Evolutionary conservation across 64 coral and sea anemone genomes (phyloP).

Genomic region (Actinia tenebrosa): DNA sequence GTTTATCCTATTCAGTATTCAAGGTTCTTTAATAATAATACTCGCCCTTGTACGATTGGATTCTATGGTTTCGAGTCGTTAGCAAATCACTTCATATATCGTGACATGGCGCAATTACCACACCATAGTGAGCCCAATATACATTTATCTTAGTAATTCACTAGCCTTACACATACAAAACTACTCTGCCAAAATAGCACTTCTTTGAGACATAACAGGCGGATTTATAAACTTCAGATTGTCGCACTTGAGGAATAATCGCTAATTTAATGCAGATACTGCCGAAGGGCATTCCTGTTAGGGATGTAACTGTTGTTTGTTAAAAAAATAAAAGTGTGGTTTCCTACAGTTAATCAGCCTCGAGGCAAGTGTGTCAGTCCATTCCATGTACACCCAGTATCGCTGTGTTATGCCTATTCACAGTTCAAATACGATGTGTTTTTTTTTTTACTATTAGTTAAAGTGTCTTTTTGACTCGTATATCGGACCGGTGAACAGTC

Average conservation of each 20-base stretch:
- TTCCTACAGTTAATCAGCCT: neutral
- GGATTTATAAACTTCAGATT: slow-evolving; percentile 4
- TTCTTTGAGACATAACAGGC: neutral
- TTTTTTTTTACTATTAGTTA: neutral
- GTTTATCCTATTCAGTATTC: neutral
- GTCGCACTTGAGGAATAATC: slow-evolving; percentile 14
- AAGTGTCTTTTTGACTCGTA: neutral
- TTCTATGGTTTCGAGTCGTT: neutral
- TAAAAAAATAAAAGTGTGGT: neutral
- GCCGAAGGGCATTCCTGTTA: neutral
- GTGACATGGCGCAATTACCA: neutral
- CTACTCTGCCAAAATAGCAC: neutral
- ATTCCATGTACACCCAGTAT: too few relatives aligned
- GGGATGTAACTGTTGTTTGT: slow-evolving; percentile 9
- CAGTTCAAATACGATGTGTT: neutral
- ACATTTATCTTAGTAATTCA: neutral
- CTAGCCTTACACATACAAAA: neutral
- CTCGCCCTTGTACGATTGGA: neutral
- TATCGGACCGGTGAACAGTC: neutral
- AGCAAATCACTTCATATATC: neutral
- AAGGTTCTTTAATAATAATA: neutral
- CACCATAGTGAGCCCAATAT: neutral
- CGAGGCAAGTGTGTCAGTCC: neutral
- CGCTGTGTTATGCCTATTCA: neutral
- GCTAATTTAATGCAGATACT: neutral